phyloP scores from a whole-genome alignment of 2,888 invertebrate species.

The Drosophila anomelani region DNA sequence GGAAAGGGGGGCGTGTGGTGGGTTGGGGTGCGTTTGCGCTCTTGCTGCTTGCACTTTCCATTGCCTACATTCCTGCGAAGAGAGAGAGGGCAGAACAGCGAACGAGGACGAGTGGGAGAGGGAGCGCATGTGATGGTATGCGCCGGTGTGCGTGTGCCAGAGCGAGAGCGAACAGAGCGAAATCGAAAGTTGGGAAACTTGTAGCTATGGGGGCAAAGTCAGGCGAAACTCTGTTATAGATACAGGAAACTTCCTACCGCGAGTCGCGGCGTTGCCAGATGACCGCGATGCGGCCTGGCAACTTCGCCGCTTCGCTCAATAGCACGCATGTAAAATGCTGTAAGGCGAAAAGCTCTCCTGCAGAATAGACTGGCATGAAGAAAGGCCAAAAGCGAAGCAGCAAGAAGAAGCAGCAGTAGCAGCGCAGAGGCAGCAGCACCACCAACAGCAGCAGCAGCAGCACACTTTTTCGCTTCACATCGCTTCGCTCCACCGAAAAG shows the following conservation, averaged over 20 bases:
- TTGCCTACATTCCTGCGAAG: constrained; percentile 71
- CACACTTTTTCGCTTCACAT: constrained; percentile 46
- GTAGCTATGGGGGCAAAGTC: constrained; percentile 60
- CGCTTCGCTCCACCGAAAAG: constrained; percentile 57
- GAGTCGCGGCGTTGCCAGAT: constrained; percentile 67
- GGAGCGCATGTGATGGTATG: constrained; percentile 20
- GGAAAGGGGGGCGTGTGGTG: neutral
- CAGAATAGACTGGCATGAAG: constrained; percentile 37
- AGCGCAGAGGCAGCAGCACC: constrained; percentile 20
- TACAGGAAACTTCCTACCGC: constrained; percentile 52
- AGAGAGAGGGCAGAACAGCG: constrained; percentile 2
- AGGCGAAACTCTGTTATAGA: constrained; percentile 65
- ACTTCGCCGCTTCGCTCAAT: constrained; percentile 29
- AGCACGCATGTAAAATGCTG: constrained; percentile 31
- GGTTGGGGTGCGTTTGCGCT: constrained; percentile 67
- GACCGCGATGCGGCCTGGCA: constrained; percentile 8
- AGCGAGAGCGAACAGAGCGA: constrained; percentile 28
- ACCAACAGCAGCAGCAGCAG: constrained; percentile 39
- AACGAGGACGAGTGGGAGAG: constrained; percentile 27
- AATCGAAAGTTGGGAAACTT: constrained; percentile 53
- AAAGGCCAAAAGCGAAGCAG: constrained; percentile 54
- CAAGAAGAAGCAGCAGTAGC: constrained; percentile 29
- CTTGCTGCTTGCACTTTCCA: constrained; percentile 59
- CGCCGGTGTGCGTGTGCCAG: constrained; percentile 20
- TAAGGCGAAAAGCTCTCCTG: constrained; percentile 45